phyloP scores from a whole-genome alignment of 2,888 invertebrate species.

The Orchesellides sinensis region DNA sequence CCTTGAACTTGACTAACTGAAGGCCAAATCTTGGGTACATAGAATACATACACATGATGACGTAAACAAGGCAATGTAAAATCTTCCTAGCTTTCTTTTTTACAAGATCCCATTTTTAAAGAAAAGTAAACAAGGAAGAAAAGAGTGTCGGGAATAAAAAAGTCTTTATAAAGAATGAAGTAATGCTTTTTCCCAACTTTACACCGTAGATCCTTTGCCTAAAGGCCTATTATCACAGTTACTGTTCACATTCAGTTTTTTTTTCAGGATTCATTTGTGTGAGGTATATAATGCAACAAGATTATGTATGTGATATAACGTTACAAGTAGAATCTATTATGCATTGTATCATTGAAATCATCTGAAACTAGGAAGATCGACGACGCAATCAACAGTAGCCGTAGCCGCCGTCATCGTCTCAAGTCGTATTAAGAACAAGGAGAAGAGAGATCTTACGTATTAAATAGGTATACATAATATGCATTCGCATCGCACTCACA shows the following conservation, averaged over 20 bases:
- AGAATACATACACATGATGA: too few relatives aligned
- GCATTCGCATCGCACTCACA: too few relatives aligned
- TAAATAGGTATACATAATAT: neutral
- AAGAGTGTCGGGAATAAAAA: too few relatives aligned
- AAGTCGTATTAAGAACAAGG: neutral
- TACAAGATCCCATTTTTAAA: too few relatives aligned
- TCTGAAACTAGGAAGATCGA: slow-evolving; percentile 23
- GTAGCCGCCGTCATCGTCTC: slow-evolving; percentile 2
- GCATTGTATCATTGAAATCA: slow-evolving; percentile 6
- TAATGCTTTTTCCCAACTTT: too few relatives aligned
- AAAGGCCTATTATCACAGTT: slow-evolving; percentile 20
- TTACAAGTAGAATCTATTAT: neutral
- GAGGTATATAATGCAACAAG: neutral
- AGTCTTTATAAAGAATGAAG: too few relatives aligned
- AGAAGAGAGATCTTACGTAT: neutral
- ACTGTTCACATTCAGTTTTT: neutral
- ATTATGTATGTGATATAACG: too few relatives aligned
- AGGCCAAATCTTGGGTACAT: slow-evolving; percentile 48
- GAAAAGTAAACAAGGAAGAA: neutral
- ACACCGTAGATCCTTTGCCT: slow-evolving; percentile 12
- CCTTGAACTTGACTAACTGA: slow-evolving; percentile 53
- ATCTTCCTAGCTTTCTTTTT: too few relatives aligned
- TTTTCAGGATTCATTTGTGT: neutral
- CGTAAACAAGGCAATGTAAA: neutral
- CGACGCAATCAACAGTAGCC: neutral